Evolutionary conservation across 2,797 vertebrate genomes (phyloP), one percentile per base, ranked within the genome.

Genomic region (Syngnathus rostellatus): DNA sequence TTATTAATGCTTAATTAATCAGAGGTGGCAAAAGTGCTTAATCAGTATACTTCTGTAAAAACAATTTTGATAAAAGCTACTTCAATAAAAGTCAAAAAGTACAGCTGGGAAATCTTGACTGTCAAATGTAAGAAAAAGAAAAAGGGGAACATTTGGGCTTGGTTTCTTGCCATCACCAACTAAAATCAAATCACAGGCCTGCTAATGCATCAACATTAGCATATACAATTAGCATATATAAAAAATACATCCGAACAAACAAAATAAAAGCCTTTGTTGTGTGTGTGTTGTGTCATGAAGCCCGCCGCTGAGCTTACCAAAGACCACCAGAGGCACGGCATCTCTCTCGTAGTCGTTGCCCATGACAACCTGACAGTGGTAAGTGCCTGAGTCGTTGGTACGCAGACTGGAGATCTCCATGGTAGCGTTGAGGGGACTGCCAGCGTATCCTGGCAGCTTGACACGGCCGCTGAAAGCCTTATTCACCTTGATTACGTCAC

Each of bases 311-410:
- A 66, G 76, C 93, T 91, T 81, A 98, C 96, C 96, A 6, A 89
- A 94, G 79, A 98, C 94, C 83, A 95, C 92, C 86, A 99, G 84
- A 1, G 92, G 88, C 79, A 97, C 88, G 57, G 93, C 88, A 71
- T 95, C 94, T 83, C 94, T 92, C 82, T 97, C 93, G 2, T 96
- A 94, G 1, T 93, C 89, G 50, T 93, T 91, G 63, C 93, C 94
- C 11, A 91, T 83, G 76, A 93, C 93, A 85, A 96, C 91, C 77
- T 96, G 88, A 85, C 97, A 99, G 71, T 90, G 94, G 79, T 95
- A 99, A 31, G 92, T 91, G 73, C 95, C 96, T 0, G 92, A 90
- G 71, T 98, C 95, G 48, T 94, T 94, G 89, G 92, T 90, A 0
- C 92, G 91, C 68, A 94, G 88, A 0, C 88, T 80, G 1, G 87